Conservation (phyloP, 2,888 invertebrate species). For the Papilio gigon region DNA sequence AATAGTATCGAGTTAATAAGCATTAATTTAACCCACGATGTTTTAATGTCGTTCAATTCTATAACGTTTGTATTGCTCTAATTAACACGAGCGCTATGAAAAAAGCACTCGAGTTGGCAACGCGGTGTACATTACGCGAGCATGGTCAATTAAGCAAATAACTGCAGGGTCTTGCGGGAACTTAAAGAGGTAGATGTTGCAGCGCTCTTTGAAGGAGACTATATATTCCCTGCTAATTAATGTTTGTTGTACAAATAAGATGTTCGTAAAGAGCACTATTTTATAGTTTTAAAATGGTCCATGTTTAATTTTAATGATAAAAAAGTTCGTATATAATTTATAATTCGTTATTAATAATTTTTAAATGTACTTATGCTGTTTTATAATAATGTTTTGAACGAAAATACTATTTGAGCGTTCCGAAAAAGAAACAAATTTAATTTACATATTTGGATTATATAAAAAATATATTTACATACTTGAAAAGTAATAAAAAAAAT, state of each 20-base stretch:
- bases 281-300: not conserved
- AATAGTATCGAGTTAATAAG: not conserved
- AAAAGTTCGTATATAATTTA: no score
- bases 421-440: no score
- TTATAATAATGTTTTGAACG: no score
- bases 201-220: slow-evolving; percentile 38
- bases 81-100: slow-evolving; percentile 47
- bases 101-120: slow-evolving; percentile 46
- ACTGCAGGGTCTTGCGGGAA: slow-evolving; percentile 46
- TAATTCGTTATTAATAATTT: no score
- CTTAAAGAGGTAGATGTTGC: slow-evolving; percentile 36
- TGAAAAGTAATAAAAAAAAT: no score
- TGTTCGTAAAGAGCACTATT: not conserved
- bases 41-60: slow-evolving; percentile 11
- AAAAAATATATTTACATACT: no score
- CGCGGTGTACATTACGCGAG: slow-evolving; percentile 42
- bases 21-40: not conserved
- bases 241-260: slow-evolving; percentile 13
- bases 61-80: slow-evolving; percentile 46
- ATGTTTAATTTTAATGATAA: not conserved
- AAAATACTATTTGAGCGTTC: no score
- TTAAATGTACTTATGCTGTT: no score
- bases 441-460: no score
- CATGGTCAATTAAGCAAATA: slow-evolving; percentile 50
- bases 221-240: slow-evolving; percentile 29